These are phyloP conservation scores for Zaprionus capensis DNA, from an alignment of 1,140 invertebrate species.

Conservation along the genomic window DNA sequence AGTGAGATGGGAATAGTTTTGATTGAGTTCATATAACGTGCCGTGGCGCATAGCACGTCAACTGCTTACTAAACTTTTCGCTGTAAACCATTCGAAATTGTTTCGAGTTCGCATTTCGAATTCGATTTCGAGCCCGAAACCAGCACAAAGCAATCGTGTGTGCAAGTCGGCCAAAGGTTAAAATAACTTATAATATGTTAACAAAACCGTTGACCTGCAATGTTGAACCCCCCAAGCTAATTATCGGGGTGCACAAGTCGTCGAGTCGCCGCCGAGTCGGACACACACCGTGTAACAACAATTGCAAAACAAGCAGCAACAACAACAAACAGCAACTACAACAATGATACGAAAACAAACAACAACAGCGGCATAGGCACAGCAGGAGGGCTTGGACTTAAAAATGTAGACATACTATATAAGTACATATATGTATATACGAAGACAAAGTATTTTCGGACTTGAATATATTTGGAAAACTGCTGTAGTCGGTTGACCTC, in stretches of 20 bases:
- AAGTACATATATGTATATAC: not conserved
- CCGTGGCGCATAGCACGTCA: slow-evolving; percentile 12
- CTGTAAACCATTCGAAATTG: slow-evolving; percentile 17
- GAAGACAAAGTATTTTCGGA: not conserved
- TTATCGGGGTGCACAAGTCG: slow-evolving; percentile 62
- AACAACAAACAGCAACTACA: slow-evolving; percentile 2
- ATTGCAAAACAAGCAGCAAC: slow-evolving; percentile 22
- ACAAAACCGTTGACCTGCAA: slow-evolving; percentile 78
- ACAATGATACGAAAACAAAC: not conserved
- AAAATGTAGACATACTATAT: not conserved
- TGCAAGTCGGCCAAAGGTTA: slow-evolving; percentile 78
- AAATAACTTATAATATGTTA: slow-evolving; percentile 82
- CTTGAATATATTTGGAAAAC: not conserved
- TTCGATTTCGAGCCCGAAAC: slow-evolving; percentile 9
- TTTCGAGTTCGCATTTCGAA: not conserved
- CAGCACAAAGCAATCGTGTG: slow-evolving; percentile 19
- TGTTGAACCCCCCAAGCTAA: slow-evolving; percentile 79
- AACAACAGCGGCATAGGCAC: not conserved
- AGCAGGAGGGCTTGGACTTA: not conserved
- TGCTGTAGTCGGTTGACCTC: not conserved
- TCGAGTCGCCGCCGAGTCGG: slow-evolving; percentile 43
- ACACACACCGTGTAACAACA: slow-evolving; percentile 42
- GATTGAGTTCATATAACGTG: not conserved
- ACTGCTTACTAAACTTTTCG: slow-evolving; percentile 37
- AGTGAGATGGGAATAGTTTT: not conserved